Base-by-base conservation (phyloP, 2,797 vertebrate genomes). In the Lerista edwardsae region DNA sequence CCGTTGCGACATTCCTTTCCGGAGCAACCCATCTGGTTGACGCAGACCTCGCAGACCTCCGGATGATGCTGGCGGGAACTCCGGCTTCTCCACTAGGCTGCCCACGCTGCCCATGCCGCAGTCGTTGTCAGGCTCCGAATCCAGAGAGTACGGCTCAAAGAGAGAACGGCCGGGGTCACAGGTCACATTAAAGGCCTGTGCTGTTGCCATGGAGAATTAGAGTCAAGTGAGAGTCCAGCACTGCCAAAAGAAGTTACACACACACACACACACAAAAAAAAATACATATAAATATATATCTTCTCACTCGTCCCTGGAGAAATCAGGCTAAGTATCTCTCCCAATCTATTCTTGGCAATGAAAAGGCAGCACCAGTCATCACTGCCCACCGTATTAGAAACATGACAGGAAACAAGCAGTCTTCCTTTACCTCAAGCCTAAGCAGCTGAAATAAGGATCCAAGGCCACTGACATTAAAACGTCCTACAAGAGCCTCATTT, bases 61-160 rank as follows among this genome's bases (percentile, higher is more conserved):
- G 0, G 94, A 95, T 25, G 92, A 97, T 8, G 94, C 94, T 0
- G 97, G 96, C 34, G 97, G 96, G 68, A 97, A 93, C 31, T 98
- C 98, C 7, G 98, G 97, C 88, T 97, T 97, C 94, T 99, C 98
- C 92, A 99, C 97, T 92, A 99, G 96, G 93, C 99, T 99, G 91
- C 99, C 97, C 87, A 99, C 98, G 1, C 98, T 99, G 92, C 99
- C 99, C 99, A 99, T 99, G 93, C 94, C 94, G 95, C 96, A 96
- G 80, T 93, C 94, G 23, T 95, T 91, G 0, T 85, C 64, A 1
- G 96, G 94, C 90, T 90, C 91, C 0, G 86, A 91, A 82, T 96
- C 95, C 36, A 94, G 91, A 83, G 90, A 84, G 88, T 91, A 91
- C 59, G 96, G 94, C 91, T 95, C 88, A 12, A 96, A 91, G 94